Evolutionary conservation across 2,113 vertebrate species (phyloP).

Genomic region (Vireo altiloquus): DNA sequence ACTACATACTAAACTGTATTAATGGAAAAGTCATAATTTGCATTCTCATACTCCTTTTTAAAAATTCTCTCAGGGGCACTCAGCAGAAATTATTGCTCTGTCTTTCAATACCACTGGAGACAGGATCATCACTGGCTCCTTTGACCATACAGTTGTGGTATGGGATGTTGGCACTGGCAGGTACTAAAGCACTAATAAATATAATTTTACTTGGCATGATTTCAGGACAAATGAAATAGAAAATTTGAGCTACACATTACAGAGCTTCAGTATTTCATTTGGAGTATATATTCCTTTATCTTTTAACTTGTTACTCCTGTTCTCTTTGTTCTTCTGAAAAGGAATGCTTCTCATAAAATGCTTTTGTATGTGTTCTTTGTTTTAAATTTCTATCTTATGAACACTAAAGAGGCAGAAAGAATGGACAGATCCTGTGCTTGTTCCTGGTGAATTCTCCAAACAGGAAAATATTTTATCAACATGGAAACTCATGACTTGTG

Average conservation of each 20-base stretch:
- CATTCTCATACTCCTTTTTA: not conserved
- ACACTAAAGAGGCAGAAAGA: not conserved
- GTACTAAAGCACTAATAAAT: conserved; percentile 64
- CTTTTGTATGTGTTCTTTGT: not conserved
- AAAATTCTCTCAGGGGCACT: conserved; percentile 82
- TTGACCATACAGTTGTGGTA: conserved; percentile 86
- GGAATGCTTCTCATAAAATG: not conserved
- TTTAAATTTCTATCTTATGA: not conserved
- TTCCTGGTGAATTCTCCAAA: not conserved
- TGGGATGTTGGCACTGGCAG: conserved; percentile 91
- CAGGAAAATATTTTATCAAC: not conserved
- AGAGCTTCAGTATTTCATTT: not conserved
- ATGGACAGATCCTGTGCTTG: not conserved
- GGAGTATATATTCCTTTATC: not conserved
- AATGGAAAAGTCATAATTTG: not conserved
- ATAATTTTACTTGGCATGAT: not conserved
- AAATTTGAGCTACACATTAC: not conserved
- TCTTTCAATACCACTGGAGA: conserved; percentile 87
- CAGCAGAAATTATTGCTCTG: conserved; percentile 87
- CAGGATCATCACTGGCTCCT: conserved; percentile 90
- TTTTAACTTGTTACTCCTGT: not conserved
- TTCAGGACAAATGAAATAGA: not conserved
- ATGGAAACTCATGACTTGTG: not conserved
- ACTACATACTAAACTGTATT: not conserved
- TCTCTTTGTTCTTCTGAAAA: not conserved